A percentile compares a stretch with the other conserved stretches of the same genome.
These are phyloP conservation scores for Bibio marci DNA, from an alignment of 2,888 invertebrate species.

Conservation along the genomic window DNA sequence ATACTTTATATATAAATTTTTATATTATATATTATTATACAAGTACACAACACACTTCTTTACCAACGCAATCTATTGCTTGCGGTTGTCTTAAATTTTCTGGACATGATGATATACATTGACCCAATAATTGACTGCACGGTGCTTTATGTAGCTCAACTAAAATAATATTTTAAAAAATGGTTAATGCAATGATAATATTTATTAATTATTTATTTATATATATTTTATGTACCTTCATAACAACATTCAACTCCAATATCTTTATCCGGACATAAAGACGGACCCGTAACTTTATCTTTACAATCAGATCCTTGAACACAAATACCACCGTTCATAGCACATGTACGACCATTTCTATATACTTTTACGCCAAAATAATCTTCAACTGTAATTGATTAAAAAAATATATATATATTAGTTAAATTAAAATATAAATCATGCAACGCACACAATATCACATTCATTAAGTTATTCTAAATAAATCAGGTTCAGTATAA, in stretches of 20 bases:
- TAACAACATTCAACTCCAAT: constrained; percentile 26
- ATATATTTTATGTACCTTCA: constrained; percentile 20
- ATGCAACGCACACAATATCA: too few species aligned
- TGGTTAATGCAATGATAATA: too few species aligned
- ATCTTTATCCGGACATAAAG: constrained; percentile 20
- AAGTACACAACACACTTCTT: constrained; percentile 22
- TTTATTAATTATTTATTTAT: too few species aligned
- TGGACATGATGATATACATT: constrained; percentile 20
- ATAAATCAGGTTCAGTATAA: too few species aligned
- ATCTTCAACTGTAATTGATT: neutral
- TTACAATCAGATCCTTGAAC: constrained; percentile 21
- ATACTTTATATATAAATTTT: too few species aligned
- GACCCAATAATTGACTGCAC: constrained; percentile 21
- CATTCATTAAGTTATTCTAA: too few species aligned
- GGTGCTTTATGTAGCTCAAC: constrained; percentile 24
- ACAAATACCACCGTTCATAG: constrained; percentile 24
- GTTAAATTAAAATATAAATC: too few species aligned
- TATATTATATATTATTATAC: too few species aligned
- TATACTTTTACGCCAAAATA: neutral
- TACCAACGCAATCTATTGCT: constrained; percentile 21
- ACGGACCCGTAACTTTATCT: neutral
- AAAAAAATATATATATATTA: too few species aligned
- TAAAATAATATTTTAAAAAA: constrained; percentile 14
- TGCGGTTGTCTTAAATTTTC: constrained; percentile 16
- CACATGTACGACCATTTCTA: constrained; percentile 20